A percentile compares a stretch with the other conserved stretches of the same genome.
phyloP scores from a whole-genome alignment of 2,113 vertebrate species.

The Piprites chloris region DNA sequence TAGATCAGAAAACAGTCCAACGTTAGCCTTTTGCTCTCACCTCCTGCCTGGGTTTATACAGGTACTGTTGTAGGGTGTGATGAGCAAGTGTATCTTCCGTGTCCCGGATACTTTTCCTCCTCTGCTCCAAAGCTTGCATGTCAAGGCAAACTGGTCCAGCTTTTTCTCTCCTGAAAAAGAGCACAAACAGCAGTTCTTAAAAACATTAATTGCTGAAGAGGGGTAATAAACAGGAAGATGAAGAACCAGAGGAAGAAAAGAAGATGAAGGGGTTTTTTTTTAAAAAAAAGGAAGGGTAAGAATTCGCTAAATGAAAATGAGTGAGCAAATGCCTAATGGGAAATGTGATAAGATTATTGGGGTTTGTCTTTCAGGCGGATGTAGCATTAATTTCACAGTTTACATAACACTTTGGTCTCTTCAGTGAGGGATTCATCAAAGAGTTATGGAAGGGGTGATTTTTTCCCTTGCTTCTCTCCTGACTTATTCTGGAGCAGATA shows the following conservation, averaged over 20 bases:
- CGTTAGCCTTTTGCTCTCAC: constrained; percentile 59
- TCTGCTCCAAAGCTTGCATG: constrained; percentile 85
- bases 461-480: not conserved
- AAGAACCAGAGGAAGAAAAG: not conserved
- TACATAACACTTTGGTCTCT: not conserved
- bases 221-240: not conserved
- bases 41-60: constrained; percentile 92
- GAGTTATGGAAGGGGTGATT: not conserved
- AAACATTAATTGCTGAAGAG: not conserved
- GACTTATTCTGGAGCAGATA: not conserved
- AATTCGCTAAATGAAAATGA: not conserved
- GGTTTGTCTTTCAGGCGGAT: not conserved
- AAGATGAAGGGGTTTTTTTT: not conserved
- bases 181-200: not conserved
- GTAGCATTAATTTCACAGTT: not conserved
- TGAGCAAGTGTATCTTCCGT: constrained; percentile 83
- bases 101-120: constrained; percentile 78
- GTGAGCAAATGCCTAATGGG: not conserved
- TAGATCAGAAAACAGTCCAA: not conserved
- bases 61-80: constrained; percentile 89
- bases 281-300: not conserved
- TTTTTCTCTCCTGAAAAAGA: constrained; percentile 76
- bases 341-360: not conserved
- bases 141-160: constrained; percentile 87
- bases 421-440: not conserved